A percentile compares a stretch with the other conserved stretches of the same genome.
Evolutionary conservation across 2,113 vertebrate genomes (phyloP).

Genomic region (Condylura cristata): DNA sequence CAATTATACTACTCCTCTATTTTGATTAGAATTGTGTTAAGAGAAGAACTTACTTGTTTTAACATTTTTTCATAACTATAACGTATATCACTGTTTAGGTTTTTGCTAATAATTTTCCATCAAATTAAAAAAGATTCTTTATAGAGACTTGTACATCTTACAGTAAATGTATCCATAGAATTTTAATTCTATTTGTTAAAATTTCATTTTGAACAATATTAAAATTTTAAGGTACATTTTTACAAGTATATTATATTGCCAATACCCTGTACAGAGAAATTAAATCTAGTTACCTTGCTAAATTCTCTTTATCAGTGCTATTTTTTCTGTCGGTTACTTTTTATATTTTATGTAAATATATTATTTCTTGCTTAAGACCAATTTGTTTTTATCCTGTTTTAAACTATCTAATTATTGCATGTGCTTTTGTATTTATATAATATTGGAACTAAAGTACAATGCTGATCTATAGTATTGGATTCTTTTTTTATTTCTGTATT

Average conservation of each 20-base stretch:
- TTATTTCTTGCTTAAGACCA: not conserved
- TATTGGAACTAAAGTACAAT: not conserved
- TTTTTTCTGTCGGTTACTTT: not conserved
- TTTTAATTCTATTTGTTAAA: not conserved
- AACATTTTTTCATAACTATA: not conserved
- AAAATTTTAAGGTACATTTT: not conserved
- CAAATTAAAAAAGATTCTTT: not conserved
- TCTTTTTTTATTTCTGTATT: not conserved
- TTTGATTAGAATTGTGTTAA: not conserved
- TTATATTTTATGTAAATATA: not conserved
- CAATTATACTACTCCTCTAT: not conserved
- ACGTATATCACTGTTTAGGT: not conserved
- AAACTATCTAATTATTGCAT: constrained; percentile 11
- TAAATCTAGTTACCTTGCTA: not conserved
- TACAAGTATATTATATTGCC: not conserved
- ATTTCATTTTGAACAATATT: not conserved
- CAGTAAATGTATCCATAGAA: not conserved
- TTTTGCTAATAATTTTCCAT: not conserved
- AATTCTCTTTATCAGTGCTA: not conserved
- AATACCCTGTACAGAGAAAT: not conserved
- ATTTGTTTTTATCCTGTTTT: not conserved
- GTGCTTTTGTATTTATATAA: not conserved
- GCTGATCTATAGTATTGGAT: not conserved
- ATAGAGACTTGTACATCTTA: not conserved
- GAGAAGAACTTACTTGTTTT: not conserved